Percentiles rank a stretch among this genome's conserved stretches.
phyloP scores from a whole-genome alignment of 1,140 invertebrate genomes.

The Pogonognathellus flavescens region DNA sequence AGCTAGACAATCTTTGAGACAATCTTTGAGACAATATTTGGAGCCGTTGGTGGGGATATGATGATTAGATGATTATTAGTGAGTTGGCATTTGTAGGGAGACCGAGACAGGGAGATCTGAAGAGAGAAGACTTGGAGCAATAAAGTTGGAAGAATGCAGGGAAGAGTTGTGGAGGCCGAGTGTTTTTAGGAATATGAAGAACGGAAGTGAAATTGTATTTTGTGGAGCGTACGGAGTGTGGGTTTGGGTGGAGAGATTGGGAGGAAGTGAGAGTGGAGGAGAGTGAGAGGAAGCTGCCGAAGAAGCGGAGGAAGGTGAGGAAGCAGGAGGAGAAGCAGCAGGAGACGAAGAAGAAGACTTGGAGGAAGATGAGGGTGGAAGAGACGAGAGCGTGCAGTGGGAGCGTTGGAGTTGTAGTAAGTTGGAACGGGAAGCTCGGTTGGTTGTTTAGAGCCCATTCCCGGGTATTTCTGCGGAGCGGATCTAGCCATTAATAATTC shows the following conservation, averaged over 20 bases:
- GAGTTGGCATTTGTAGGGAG: not conserved
- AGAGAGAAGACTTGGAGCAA: not conserved
- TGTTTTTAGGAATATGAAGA: not conserved
- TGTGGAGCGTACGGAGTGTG: not conserved
- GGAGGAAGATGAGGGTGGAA: not conserved
- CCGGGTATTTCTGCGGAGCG: constrained; percentile 60
- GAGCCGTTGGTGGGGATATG: too few species aligned
- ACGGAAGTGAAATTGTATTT: not conserved
- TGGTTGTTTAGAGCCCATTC: constrained; percentile 59
- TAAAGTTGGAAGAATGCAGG: not conserved
- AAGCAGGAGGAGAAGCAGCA: not conserved
- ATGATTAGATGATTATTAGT: too few species aligned
- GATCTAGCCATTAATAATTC: constrained; percentile 66
- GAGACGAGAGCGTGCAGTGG: not conserved
- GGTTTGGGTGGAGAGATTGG: not conserved
- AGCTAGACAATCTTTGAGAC: too few species aligned
- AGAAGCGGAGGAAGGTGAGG: not conserved
- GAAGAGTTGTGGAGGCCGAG: not conserved
- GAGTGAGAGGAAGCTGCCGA: not conserved
- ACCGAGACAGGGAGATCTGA: not conserved
- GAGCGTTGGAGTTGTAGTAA: too few species aligned
- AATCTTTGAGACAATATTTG: too few species aligned
- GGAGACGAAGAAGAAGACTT: not conserved
- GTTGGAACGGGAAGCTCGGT: constrained; percentile 34
- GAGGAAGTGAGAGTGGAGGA: not conserved